phyloP scores from a whole-genome alignment of 2,888 invertebrate genomes.

The Zhengitettix transpicula region DNA sequence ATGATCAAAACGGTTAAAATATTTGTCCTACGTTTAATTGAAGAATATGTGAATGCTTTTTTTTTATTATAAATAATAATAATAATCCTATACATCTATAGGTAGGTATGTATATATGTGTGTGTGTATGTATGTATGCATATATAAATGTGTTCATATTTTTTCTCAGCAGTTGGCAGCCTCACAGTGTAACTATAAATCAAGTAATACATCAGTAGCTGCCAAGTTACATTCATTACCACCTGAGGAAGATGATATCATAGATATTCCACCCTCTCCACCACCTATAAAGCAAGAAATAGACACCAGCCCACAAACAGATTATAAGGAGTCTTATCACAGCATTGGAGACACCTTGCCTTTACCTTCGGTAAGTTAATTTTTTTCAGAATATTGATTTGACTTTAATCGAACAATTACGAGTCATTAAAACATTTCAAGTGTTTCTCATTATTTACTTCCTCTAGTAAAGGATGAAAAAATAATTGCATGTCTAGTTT shows the following conservation, averaged over 20 bases:
- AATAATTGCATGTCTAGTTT: too few relatives aligned
- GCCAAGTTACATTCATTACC: slow-evolving; percentile 47
- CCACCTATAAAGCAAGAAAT: slow-evolving; percentile 44
- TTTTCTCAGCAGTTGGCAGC: slow-evolving; percentile 30
- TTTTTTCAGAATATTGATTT: neutral
- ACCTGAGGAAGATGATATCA: slow-evolving; percentile 29
- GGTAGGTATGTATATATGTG: too few relatives aligned
- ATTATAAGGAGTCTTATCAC: slow-evolving; percentile 23
- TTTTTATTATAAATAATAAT: too few relatives aligned
- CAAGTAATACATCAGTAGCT: slow-evolving; percentile 27
- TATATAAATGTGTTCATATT: neutral
- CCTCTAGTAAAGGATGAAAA: too few relatives aligned
- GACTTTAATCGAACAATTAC: neutral
- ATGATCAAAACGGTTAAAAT: too few relatives aligned
- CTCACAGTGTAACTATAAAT: slow-evolving; percentile 45
- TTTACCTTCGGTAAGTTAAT: slow-evolving; percentile 9
- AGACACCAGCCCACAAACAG: slow-evolving; percentile 16
- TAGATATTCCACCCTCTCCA: slow-evolving; percentile 37
- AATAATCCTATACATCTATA: too few relatives aligned
- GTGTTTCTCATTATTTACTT: too few relatives aligned
- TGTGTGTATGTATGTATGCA: too few relatives aligned
- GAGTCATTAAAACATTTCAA: too few relatives aligned
- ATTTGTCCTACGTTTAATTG: too few relatives aligned
- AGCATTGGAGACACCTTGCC: slow-evolving; percentile 12
- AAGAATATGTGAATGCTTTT: too few relatives aligned